phyloP scores from a whole-genome alignment of 2,797 vertebrate species.

The Botia almorhae region DNA sequence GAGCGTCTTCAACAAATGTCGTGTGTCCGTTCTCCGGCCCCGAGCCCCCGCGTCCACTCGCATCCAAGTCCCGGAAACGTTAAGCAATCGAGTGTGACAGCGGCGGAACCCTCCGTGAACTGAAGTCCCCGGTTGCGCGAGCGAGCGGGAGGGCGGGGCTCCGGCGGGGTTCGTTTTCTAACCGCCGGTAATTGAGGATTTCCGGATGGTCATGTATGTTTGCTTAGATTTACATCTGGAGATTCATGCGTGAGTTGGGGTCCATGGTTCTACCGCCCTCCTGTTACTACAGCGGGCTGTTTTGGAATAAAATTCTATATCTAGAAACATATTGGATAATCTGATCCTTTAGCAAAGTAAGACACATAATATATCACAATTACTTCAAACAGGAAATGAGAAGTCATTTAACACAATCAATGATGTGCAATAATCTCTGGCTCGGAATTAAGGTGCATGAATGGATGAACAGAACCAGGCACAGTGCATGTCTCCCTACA shows the following conservation, averaged over 20 bases:
- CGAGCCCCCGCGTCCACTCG: constrained; percentile 39
- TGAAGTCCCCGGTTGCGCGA: constrained; percentile 28
- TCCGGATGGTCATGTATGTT: neutral
- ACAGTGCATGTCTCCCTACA: no score
- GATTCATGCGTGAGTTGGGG: neutral
- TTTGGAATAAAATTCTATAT: neutral
- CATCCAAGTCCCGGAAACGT: constrained; percentile 47
- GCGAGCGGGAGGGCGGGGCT: constrained; percentile 42
- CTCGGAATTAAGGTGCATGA: no score
- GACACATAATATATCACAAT: neutral
- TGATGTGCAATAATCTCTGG: neutral
- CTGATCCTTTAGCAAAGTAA: neutral
- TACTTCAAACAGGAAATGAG: neutral
- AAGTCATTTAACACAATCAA: neutral
- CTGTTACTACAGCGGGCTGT: constrained; percentile 13
- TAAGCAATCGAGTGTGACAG: constrained; percentile 27
- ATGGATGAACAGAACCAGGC: no score
- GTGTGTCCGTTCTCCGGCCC: constrained; percentile 35
- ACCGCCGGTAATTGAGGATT: constrained; percentile 17
- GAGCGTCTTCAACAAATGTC: neutral
- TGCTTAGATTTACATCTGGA: neutral
- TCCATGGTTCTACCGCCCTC: neutral
- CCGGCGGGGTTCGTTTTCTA: constrained; percentile 14
- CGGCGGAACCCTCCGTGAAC: constrained; percentile 39
- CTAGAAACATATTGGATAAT: neutral